Percentiles rank a stretch among this genome's conserved stretches.
These are phyloP conservation scores for Athripsodes cinereus DNA, from an alignment of 2,888 invertebrate species.

Conservation along the genomic window DNA sequence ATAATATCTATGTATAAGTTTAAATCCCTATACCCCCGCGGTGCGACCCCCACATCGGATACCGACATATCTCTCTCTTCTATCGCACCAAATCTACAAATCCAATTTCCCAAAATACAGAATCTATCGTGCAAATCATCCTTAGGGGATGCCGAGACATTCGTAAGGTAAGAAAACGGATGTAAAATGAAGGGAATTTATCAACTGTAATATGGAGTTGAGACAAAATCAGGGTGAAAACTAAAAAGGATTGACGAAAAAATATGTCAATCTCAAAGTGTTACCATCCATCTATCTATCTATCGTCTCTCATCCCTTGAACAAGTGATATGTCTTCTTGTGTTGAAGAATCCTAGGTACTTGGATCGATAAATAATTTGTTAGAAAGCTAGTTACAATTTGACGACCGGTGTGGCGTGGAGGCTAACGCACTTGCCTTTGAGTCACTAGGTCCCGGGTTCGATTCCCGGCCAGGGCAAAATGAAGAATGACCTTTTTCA, in stretches of 20 bases:
- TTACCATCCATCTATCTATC: too few species aligned
- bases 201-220: background rate
- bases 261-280: background rate
- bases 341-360: too few species aligned
- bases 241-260: background rate
- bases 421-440: too few species aligned
- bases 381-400: too few species aligned
- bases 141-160: constrained; percentile 29
- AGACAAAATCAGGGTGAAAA: background rate
- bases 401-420: too few species aligned
- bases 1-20: background rate
- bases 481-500: too few species aligned
- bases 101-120: constrained; percentile 55
- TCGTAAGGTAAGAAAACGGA: constrained; percentile 10
- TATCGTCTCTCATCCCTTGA: too few species aligned
- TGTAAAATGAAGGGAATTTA: constrained; percentile 4
- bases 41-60: constrained; percentile 18
- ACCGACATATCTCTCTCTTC: constrained; percentile 33
- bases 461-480: too few species aligned
- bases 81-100: constrained; percentile 51
- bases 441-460: too few species aligned
- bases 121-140: constrained; percentile 54
- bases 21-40: constrained; percentile 27
- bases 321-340: too few species aligned
- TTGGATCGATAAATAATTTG: too few species aligned